These are phyloP conservation scores for Scatophagus argus DNA, from an alignment of 2,113 vertebrate genomes.

Conservation along the genomic window DNA sequence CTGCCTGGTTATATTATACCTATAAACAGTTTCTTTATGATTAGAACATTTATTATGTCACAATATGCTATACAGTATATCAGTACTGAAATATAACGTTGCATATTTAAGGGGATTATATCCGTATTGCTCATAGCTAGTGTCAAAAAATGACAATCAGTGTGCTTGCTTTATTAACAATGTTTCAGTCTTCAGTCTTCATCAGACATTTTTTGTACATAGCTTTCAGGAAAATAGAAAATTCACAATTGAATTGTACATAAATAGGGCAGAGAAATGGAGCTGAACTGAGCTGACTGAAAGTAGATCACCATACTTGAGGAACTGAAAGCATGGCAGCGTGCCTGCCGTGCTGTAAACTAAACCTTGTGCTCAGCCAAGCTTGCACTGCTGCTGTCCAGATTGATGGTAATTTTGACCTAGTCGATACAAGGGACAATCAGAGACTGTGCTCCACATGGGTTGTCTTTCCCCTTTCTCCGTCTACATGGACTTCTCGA, in stretches of 20 bases:
- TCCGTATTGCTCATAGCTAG: neutral
- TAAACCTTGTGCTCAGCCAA: constrained; percentile 65
- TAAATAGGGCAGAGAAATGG: neutral
- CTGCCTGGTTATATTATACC: no score
- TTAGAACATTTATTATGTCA: no score
- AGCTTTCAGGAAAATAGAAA: no score
- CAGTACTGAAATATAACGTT: no score
- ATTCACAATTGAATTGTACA: neutral
- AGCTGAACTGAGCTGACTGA: constrained; percentile 25
- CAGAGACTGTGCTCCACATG: constrained; percentile 24
- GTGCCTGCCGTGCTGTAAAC: constrained; percentile 62
- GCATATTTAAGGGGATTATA: no score
- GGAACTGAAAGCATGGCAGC: constrained; percentile 29
- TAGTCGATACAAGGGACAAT: constrained; percentile 11
- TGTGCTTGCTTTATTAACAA: neutral
- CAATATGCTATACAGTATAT: no score
- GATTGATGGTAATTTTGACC: constrained; percentile 71
- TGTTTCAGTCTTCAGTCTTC: neutral
- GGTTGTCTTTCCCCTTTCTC: constrained; percentile 40
- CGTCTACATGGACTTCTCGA: neutral
- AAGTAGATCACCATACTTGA: constrained; percentile 46
- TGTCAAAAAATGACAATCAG: neutral
- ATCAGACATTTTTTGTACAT: no score
- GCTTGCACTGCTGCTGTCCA: constrained; percentile 61
- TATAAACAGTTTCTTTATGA: no score